These are phyloP conservation scores for Cacoxenus indagator DNA, from an alignment of 2,888 invertebrate genomes.

Conservation along the genomic window DNA sequence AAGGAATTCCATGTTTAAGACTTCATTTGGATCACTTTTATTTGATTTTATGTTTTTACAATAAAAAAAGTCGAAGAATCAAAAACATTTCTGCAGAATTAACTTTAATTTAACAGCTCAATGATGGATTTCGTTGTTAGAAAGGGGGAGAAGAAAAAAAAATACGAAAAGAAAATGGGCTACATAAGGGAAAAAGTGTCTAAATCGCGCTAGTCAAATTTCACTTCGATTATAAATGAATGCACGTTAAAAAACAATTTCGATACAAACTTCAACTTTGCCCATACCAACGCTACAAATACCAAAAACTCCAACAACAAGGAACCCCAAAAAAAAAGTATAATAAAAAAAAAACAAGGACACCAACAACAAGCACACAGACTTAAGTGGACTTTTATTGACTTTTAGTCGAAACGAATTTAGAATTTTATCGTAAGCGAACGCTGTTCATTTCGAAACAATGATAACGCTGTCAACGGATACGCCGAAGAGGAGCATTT, in stretches of 20 bases:
- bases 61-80: background rate
- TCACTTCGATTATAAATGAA: conserved; percentile 40
- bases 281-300: background rate
- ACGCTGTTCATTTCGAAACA: conserved; percentile 54
- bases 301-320: conserved; percentile 30
- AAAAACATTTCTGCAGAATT: background rate
- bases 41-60: background rate
- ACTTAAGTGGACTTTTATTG: conserved; percentile 63
- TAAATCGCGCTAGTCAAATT: conserved; percentile 1
- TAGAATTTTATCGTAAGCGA: conserved; percentile 59
- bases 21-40: background rate
- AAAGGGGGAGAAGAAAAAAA: background rate
- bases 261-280: conserved; percentile 37
- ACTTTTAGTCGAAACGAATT: conserved; percentile 62
- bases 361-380: conserved; percentile 33
- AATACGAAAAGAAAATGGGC: background rate
- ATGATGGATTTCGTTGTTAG: background rate
- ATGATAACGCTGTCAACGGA: background rate
- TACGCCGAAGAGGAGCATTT: background rate
- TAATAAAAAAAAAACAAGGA: conserved; percentile 25
- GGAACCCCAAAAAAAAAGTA: background rate
- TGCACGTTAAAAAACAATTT: conserved; percentile 63
- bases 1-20: no score
- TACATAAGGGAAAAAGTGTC: background rate
- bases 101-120: background rate